Base-by-base conservation (phyloP, 2,113 vertebrate species). In the Centropus unirufus region DNA sequence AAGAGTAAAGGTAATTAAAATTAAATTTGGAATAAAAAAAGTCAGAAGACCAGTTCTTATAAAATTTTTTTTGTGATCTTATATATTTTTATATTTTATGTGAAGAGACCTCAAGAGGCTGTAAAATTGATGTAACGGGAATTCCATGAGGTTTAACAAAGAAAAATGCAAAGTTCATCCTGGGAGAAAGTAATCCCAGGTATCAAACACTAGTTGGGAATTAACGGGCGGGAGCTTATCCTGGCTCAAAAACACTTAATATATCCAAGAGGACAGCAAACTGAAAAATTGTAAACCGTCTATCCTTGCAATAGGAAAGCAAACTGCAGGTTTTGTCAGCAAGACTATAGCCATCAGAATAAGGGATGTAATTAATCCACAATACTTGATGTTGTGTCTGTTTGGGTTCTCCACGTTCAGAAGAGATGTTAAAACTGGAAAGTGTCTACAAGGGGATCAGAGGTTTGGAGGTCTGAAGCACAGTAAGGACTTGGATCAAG, bases 381-480 rank as follows among this genome's bases (percentile, higher is more conserved):
- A 61, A 7, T 29, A 42, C 2, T 40, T 59, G 62, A 66, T 0
- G 0, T 2, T 24, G 17, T 23, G 12, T 40, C 13, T 21, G 9
- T 34, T 82, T 70, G 87, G 2, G 0, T 79, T 23, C 57, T 55
- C 29, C 18, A 27, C 13, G 2, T 55, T 62, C 40, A 67, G 69
- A 24, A 61, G 6, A 88, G 8, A 39, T 18, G 15, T 11, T 73
- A 92, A 57, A 73, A 69, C 47, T 34, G 15, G 6, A 46, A 11
- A 29, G 3, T 11, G 14, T 27, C 26, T 19, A 59, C 32, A 61
- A 70, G 30, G 42, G 54, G 32, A 80, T 73, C 70, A 86, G 19
- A 74, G 17, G 3, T 4, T 5, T 34, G 12, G 52, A 49, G 47
- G 23, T 49, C 47, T 49, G 21, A 23, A 49, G 21, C 47, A 49